These are phyloP conservation scores for Podargus strigoides DNA, from an alignment of 2,797 vertebrate genomes.

Conservation along the genomic window DNA sequence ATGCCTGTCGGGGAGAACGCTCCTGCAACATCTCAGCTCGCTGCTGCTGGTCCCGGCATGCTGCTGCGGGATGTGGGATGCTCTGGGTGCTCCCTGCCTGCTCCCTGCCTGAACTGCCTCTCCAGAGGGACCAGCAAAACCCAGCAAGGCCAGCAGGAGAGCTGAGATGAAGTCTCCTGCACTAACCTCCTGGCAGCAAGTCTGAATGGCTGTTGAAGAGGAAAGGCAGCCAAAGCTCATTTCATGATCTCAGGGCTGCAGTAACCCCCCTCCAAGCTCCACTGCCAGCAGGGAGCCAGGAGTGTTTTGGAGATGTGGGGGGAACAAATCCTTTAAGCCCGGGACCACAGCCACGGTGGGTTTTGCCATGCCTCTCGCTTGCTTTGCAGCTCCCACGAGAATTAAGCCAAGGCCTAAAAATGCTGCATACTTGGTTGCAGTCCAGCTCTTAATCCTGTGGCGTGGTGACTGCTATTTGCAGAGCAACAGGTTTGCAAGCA, in stretches of 20 bases:
- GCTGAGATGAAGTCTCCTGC: not conserved
- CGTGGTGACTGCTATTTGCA: not conserved
- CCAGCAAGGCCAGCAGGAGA: not conserved
- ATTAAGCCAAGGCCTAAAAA: conserved; percentile 2
- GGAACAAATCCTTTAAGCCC: not conserved
- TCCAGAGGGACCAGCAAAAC: not conserved
- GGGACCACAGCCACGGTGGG: not conserved
- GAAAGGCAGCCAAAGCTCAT: not conserved
- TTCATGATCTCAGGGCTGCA: not conserved
- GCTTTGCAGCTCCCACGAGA: not conserved
- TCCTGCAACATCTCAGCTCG: not conserved
- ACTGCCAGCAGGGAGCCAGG: not conserved
- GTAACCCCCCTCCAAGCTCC: not conserved
- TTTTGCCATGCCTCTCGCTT: not conserved
- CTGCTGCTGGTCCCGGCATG: not conserved
- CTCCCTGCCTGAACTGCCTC: not conserved
- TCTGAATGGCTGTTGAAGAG: not conserved
- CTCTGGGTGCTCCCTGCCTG: not conserved
- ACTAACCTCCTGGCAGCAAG: conserved; percentile 26
- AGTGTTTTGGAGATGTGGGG: not conserved
- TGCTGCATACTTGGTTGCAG: conserved; percentile 37
- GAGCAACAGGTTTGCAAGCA: conserved; percentile 40
- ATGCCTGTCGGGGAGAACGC: not conserved
- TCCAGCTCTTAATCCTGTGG: conserved; percentile 29
- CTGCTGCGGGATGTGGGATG: not conserved